A percentile compares a stretch with the other conserved stretches of the same genome.
Evolutionary conservation across 1,140 invertebrate genomes (phyloP).

Genomic region (Brachionus asplanchnoidis): DNA sequence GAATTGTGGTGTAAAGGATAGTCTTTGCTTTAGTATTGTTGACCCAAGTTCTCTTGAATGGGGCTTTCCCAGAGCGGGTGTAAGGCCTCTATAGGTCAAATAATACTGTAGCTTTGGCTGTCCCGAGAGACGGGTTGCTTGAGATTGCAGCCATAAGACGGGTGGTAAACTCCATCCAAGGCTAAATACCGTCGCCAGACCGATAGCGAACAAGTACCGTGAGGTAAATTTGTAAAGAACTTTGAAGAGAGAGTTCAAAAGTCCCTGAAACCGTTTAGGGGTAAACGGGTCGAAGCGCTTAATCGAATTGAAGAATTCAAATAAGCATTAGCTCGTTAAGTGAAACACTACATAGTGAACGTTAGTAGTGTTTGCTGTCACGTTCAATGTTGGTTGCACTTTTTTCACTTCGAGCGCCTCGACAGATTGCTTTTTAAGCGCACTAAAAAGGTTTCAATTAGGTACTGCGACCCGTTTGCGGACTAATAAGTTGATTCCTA

Average conservation of each 20-base stretch:
- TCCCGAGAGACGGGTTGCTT: conserved; percentile 1
- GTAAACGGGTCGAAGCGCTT: conserved; percentile 62
- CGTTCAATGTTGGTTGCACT: conserved; percentile 35
- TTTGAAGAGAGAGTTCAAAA: conserved; percentile 82
- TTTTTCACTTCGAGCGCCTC: conserved; percentile 41
- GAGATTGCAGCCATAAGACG: conserved; percentile 73
- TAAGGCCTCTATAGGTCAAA: too few species aligned
- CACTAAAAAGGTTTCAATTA: conserved; percentile 42
- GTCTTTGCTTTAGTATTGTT: too few species aligned
- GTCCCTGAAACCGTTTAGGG: conserved; percentile 73
- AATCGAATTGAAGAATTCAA: conserved; percentile 48
- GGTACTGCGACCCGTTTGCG: conserved; percentile 40
- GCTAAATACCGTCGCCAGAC: conserved; percentile 76
- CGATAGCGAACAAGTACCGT: conserved; percentile 84
- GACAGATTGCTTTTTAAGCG: conserved; percentile 30
- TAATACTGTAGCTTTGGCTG: too few species aligned
- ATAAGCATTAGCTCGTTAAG: conserved; percentile 43
- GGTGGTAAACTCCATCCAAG: conserved; percentile 79
- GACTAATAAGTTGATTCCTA: background rate
- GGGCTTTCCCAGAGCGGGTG: too few species aligned
- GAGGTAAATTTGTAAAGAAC: conserved; percentile 84
- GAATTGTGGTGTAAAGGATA: too few species aligned
- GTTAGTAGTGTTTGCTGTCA: conserved; percentile 49
- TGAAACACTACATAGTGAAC: conserved; percentile 46
- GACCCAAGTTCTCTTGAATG: too few species aligned